Base-by-base conservation (phyloP, 2,888 invertebrate genomes). In the Apomyelois bistriatella region DNA sequence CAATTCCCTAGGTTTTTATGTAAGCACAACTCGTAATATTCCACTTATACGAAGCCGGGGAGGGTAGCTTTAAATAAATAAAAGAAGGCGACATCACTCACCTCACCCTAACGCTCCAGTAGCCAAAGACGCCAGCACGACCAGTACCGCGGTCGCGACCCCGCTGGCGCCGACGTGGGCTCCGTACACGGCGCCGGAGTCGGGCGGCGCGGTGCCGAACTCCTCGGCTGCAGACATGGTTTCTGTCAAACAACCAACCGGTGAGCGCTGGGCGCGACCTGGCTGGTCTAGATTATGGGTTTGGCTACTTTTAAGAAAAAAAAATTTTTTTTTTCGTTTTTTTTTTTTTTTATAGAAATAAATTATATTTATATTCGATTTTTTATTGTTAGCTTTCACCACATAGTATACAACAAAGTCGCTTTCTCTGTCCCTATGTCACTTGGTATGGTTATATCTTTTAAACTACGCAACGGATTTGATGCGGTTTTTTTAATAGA, bases 101-200 rank as follows among this genome's bases (percentile, higher is more conserved):
- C 94, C 94, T 94, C 94, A 95, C 94, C 94, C 94, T 72, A 94
- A 91, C 64, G 93, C 92, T 67, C 94, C 94, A 54, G 94, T 93
- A 0, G 93, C 92, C 47, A 94, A 61, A 0, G 94, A 93, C n/a
- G 94, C 93, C 40, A 93, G 66, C 32, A 94, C 82, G 0, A 93
- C 94, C 22, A 94, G 79, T 9, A 94, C 58, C 0, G 92, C 93
- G 0, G 94, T 94, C 55, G 93, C 88, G 10, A 94, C 88, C 48
- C 94, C 93, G 59, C 93, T 92, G n/a, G 92, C 92, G 5, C 91
- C 90, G 0, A 86, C 82, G 0, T 73, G 76, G 2, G 83, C 84
- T 0, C 78, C 76, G 50, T 73, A 60, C 57, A 82, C 81, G 0
- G 76, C 79, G 3, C 76, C 74, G 0, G 69, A 67, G 8, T 70